These are phyloP conservation scores for Girardia tigrina DNA, from an alignment of 2,888 invertebrate species.

Conservation along the genomic window DNA sequence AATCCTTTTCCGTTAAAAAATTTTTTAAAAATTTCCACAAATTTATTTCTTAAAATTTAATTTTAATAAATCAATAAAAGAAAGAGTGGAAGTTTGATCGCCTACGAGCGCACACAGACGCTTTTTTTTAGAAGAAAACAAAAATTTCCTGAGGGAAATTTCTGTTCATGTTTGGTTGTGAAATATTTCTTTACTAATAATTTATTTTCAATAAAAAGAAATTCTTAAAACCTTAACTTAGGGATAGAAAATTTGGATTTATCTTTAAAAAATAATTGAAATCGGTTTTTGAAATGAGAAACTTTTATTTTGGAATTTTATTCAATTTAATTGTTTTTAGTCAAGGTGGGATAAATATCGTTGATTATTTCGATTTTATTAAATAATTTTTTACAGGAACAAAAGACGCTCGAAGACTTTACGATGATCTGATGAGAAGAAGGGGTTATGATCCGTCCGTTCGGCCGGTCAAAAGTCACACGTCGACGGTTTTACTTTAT, in stretches of 20 bases:
- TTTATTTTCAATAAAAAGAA: neutral
- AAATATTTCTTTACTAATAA: neutral
- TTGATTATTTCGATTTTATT: too few relatives aligned
- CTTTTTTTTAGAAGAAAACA: neutral
- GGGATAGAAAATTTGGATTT: neutral
- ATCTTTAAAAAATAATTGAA: neutral
- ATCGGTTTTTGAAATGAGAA: too few relatives aligned
- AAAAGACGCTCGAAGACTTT: conserved; percentile 25
- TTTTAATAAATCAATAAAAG: neutral
- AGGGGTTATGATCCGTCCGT: conserved; percentile 27
- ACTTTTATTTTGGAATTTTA: neutral
- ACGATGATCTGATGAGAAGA: conserved; percentile 17
- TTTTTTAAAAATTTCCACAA: too few relatives aligned
- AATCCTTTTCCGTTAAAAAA: too few relatives aligned
- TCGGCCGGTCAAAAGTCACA: conserved; percentile 31
- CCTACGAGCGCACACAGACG: neutral
- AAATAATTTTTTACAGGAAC: conserved; percentile 23
- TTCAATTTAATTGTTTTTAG: neutral
- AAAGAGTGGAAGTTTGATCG: neutral
- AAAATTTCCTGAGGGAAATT: neutral
- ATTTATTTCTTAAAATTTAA: too few relatives aligned
- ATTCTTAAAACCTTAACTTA: neutral
- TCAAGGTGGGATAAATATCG: neutral
- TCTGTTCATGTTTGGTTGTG: neutral
- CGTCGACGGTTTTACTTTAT: conserved; percentile 30